These are phyloP conservation scores for Lampris megalopsis DNA, from an alignment of 2,113 vertebrate species.

Conservation along the genomic window DNA sequence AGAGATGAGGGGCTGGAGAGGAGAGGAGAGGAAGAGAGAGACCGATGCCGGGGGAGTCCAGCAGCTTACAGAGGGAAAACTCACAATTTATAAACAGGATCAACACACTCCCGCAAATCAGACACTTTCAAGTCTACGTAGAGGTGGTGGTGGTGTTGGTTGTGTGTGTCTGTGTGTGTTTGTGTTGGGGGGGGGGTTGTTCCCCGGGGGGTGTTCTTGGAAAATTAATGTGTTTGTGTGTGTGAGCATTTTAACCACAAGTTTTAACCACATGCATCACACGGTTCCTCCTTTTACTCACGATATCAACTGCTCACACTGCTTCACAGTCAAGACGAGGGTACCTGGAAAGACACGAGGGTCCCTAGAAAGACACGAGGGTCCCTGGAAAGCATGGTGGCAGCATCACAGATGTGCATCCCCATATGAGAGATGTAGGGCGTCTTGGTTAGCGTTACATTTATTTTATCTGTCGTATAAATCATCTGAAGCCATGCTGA, in stretches of 20 bases:
- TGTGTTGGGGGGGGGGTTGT: slow-evolving; percentile 25
- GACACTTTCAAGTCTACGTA: slow-evolving; percentile 68
- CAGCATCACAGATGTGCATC: too few relatives aligned
- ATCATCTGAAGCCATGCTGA: too few relatives aligned
- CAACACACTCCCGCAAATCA: slow-evolving; percentile 63
- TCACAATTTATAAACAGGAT: slow-evolving; percentile 72
- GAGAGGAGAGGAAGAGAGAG: slow-evolving; percentile 61
- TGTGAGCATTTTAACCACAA: not conserved
- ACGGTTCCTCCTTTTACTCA: too few relatives aligned
- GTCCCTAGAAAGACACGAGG: too few relatives aligned
- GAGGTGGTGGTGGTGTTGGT: not conserved
- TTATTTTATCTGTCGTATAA: too few relatives aligned
- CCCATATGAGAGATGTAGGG: too few relatives aligned
- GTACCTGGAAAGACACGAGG: too few relatives aligned
- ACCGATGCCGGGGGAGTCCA: slow-evolving; percentile 70
- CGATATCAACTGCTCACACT: too few relatives aligned
- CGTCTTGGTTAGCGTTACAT: too few relatives aligned
- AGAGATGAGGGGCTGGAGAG: slow-evolving; percentile 78
- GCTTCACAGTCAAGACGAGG: too few relatives aligned
- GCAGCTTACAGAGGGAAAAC: slow-evolving; percentile 72
- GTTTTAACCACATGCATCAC: not conserved
- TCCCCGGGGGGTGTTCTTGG: slow-evolving; percentile 11
- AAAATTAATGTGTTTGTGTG: slow-evolving; percentile 16
- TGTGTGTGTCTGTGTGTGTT: slow-evolving; percentile 24
- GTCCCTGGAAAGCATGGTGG: too few relatives aligned